phyloP scores from a whole-genome alignment of 2,113 vertebrate species.

The Panthera leo region DNA sequence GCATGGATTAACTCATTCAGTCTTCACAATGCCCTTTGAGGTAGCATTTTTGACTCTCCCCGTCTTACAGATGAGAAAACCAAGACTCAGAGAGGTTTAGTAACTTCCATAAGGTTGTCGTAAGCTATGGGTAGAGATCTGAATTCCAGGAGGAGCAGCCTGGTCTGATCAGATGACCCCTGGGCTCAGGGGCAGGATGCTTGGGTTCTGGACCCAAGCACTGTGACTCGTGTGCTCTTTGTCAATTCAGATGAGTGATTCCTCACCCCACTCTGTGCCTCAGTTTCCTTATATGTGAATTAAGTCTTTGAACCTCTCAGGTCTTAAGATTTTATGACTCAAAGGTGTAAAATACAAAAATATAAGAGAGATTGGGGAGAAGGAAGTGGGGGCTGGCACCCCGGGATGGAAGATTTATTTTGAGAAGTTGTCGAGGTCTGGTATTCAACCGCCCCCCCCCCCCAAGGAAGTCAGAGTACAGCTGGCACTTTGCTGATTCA shows the following conservation, averaged over 20 bases:
- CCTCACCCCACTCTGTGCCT: neutral
- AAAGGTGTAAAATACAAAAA: neutral
- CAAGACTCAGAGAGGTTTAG: neutral
- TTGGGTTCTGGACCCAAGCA: neutral
- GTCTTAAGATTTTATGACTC: neutral
- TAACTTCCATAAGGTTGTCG: neutral
- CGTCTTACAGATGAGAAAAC: neutral
- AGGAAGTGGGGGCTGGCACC: neutral
- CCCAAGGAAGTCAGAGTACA: conserved; percentile 74
- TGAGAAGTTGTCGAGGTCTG: conserved; percentile 63
- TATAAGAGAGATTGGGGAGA: neutral
- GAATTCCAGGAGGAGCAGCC: neutral
- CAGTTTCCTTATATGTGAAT: neutral
- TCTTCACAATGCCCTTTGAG: neutral
- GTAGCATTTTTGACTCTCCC: neutral
- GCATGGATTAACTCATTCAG: neutral
- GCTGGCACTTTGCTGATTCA: conserved; percentile 84
- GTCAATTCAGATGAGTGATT: neutral
- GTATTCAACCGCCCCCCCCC: conserved; percentile 41
- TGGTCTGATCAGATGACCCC: neutral
- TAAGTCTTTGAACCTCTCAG: neutral
- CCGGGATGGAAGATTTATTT: conserved; percentile 54
- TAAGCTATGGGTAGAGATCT: neutral
- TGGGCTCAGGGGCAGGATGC: neutral
- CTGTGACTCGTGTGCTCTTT: accelerated